phyloP scores from a whole-genome alignment of 2,888 invertebrate genomes.

The Apoda limacodes region DNA sequence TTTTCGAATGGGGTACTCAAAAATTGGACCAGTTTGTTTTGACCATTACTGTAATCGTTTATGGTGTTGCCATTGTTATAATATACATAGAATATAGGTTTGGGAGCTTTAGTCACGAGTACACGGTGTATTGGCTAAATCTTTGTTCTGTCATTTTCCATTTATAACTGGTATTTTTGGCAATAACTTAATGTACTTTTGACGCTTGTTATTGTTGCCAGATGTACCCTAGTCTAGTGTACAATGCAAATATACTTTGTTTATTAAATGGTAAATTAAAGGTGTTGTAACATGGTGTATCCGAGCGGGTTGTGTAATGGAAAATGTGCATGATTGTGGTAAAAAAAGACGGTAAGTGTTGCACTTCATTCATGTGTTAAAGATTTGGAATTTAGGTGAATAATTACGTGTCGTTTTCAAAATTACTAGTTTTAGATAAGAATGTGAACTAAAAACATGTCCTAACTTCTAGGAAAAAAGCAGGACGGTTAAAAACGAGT shows the following conservation, averaged over 20 bases:
- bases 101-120: conserved; percentile 58
- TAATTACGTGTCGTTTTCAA: too few relatives aligned
- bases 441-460: too few relatives aligned
- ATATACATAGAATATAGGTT: conserved; percentile 53
- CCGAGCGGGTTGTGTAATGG: conserved; percentile 58
- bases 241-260: conserved; percentile 38
- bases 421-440: too few relatives aligned
- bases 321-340: conserved; percentile 51
- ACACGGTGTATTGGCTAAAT: conserved; percentile 63
- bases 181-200: too few relatives aligned
- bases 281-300: conserved; percentile 47
- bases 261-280: conserved; percentile 35
- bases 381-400: too few relatives aligned
- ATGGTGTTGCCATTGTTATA: conserved; percentile 57
- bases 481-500: too few relatives aligned
- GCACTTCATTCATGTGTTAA: too few relatives aligned
- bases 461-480: too few relatives aligned
- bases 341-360: conserved; percentile 39
- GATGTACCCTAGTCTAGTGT: conserved; percentile 20
- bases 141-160: conserved; percentile 56
- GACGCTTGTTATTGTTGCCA: conserved; percentile 19
- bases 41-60: conserved; percentile 25
- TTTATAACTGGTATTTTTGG: too few relatives aligned
- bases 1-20: too few relatives aligned
- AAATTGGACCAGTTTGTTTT: too few relatives aligned